Percentiles rank a stretch among this genome's conserved stretches.
Conservation (phyloP, 2,888 invertebrate species). For the Yponomeuta plumbellus region DNA sequence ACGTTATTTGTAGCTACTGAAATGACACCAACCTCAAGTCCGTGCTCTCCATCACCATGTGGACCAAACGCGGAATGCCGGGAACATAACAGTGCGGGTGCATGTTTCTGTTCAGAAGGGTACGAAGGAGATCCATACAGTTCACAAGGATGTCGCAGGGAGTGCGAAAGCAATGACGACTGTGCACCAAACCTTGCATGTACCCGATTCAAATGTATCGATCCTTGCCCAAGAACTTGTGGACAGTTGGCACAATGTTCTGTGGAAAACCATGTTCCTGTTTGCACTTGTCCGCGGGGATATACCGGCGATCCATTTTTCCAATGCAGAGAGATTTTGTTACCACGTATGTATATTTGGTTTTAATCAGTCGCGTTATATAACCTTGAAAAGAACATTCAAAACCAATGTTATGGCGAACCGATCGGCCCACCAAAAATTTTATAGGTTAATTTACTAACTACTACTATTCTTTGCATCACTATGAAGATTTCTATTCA, state of each 20-base stretch:
- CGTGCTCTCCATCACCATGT: conserved; percentile 89
- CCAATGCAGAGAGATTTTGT: conserved; percentile 79
- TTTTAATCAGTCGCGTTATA: no score
- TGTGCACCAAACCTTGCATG: conserved; percentile 85
- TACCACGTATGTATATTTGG: conserved; percentile 43
- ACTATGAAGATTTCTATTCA: neutral
- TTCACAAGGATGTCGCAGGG: conserved; percentile 80
- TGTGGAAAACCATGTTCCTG: conserved; percentile 86
- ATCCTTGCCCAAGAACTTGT: conserved; percentile 91
- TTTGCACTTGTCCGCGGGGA: conserved; percentile 84
- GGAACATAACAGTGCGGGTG: conserved; percentile 89
- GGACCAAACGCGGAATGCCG: conserved; percentile 90
- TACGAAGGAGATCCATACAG: conserved; percentile 91
- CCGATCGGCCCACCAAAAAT: no score
- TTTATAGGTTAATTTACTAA: no score
- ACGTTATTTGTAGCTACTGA: conserved; percentile 70
- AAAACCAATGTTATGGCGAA: no score
- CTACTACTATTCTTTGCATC: neutral
- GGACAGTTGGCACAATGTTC: conserved; percentile 87
- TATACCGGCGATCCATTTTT: conserved; percentile 90
- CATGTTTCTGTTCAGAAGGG: conserved; percentile 87
- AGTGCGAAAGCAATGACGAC: conserved; percentile 87
- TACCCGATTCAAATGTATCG: conserved; percentile 87
- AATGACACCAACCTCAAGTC: conserved; percentile 80
- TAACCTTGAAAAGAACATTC: no score